A percentile compares a stretch with the other conserved stretches of the same genome.
Conservation (phyloP, 64 coral and sea anemone genomes). For the Platygyra sinensis region DNA sequence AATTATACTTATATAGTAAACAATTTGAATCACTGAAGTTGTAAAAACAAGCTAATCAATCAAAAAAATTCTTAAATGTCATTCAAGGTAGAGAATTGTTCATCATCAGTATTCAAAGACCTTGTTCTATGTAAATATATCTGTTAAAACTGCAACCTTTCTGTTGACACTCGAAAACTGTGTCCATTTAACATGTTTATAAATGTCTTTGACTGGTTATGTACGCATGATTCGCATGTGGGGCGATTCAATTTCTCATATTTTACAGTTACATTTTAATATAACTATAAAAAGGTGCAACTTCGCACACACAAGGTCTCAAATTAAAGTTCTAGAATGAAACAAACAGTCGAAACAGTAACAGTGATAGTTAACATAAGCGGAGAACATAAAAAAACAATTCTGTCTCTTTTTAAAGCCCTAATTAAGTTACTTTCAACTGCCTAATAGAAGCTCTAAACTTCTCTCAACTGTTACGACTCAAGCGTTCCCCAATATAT, state of each 20-base stretch:
- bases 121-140: conserved; percentile 29
- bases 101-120: too few relatives aligned
- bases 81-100: too few relatives aligned
- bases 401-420: conserved; percentile 5
- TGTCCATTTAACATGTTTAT: conserved; percentile 16
- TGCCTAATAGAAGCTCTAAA: conserved; percentile 29
- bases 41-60: too few relatives aligned
- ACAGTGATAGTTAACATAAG: conserved; percentile 13
- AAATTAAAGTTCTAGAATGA: not conserved
- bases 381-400: conserved; percentile 2
- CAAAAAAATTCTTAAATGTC: too few relatives aligned
- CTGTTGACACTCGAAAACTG: not conserved
- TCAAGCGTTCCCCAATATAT: conserved; percentile 15
- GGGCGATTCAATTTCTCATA: not conserved
- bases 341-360: not conserved
- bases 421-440: conserved; percentile 30
- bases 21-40: too few relatives aligned
- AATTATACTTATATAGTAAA: too few relatives aligned
- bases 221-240: not conserved
- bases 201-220: conserved; percentile 6
- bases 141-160: conserved; percentile 16
- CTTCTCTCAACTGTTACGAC: conserved; percentile 4
- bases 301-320: conserved; percentile 4
- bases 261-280: too few relatives aligned
- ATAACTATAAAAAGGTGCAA: conserved; percentile 6